Conservation (phyloP, 2,113 vertebrate species). For the Typhlomys cinereus region DNA sequence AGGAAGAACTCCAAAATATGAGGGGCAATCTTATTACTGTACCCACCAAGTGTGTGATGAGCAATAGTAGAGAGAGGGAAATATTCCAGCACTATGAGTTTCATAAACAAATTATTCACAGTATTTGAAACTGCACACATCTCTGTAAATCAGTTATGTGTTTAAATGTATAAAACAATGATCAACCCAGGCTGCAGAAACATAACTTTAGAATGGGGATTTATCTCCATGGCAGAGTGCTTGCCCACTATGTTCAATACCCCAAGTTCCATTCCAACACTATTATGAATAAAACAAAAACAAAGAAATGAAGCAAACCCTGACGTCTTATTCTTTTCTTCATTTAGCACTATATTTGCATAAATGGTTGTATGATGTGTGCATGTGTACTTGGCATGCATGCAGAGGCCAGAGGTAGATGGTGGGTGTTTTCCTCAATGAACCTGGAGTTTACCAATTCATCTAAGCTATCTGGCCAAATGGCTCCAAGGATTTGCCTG, state of each 20-base stretch:
- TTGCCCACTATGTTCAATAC: neutral
- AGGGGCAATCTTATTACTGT: neutral
- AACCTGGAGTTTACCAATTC: no score
- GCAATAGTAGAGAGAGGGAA: neutral
- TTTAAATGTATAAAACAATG: neutral
- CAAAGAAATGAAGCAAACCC: no score
- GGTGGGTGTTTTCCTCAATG: no score
- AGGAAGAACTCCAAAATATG: neutral
- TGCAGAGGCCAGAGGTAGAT: no score
- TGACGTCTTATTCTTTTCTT: no score
- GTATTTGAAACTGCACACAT: neutral
- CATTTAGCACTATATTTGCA: no score
- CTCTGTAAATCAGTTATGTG: neutral
- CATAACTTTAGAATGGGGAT: neutral
- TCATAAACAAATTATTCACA: neutral
- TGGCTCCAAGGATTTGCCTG: no score
- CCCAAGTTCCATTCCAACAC: no score
- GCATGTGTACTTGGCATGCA: no score
- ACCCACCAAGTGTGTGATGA: neutral
- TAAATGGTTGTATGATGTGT: no score
- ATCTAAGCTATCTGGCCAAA: no score
- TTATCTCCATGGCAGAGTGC: neutral
- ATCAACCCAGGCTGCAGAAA: neutral
- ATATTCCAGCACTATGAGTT: neutral
- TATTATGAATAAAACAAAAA: no score